Conservation (phyloP, 2,888 invertebrate genomes). For the Augiades crinisus region DNA sequence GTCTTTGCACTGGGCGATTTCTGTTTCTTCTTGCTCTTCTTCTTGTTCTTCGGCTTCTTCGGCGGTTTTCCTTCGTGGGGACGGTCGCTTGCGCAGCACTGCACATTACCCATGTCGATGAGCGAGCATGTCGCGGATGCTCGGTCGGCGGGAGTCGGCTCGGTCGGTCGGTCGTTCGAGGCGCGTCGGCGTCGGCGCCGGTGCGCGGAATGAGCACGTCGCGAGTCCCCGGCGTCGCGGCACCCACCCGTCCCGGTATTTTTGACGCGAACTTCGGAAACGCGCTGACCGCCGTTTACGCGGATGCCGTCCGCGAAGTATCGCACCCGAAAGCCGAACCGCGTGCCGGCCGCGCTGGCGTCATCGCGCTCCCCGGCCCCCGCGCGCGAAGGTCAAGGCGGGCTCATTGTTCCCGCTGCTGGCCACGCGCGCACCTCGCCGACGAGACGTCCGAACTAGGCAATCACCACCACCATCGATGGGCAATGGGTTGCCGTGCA, state of each 20-base stretch:
- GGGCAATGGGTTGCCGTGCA: slow-evolving; percentile 38
- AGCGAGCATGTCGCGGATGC: slow-evolving; percentile 75
- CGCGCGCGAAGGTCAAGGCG: slow-evolving; percentile 77
- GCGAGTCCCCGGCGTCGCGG: slow-evolving; percentile 59
- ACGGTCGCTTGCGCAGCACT: slow-evolving; percentile 78
- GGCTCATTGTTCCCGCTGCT: slow-evolving; percentile 68
- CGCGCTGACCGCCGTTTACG: slow-evolving; percentile 76
- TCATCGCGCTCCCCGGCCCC: slow-evolving; percentile 72
- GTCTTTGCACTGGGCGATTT: slow-evolving; percentile 52
- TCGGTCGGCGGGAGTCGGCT: slow-evolving; percentile 69
- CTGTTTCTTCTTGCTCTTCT: slow-evolving; percentile 42
- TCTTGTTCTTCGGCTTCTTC: slow-evolving; percentile 62
- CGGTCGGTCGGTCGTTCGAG: slow-evolving; percentile 78
- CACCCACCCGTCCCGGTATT: slow-evolving; percentile 72
- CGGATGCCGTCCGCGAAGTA: slow-evolving; percentile 78
- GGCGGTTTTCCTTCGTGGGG: slow-evolving; percentile 63
- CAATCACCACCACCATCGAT: slow-evolving; percentile 31
- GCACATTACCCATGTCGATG: slow-evolving; percentile 79
- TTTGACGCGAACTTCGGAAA: slow-evolving; percentile 67
- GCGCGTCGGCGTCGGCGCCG: slow-evolving; percentile 80
- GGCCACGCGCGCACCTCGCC: slow-evolving; percentile 47
- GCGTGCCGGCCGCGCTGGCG: slow-evolving; percentile 72
- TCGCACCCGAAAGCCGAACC: slow-evolving; percentile 79
- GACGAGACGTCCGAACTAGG: slow-evolving; percentile 40
- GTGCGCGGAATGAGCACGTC: slow-evolving; percentile 72